These are phyloP conservation scores for Phalanger gymnotis DNA, from an alignment of 2,797 vertebrate species.

Conservation along the genomic window DNA sequence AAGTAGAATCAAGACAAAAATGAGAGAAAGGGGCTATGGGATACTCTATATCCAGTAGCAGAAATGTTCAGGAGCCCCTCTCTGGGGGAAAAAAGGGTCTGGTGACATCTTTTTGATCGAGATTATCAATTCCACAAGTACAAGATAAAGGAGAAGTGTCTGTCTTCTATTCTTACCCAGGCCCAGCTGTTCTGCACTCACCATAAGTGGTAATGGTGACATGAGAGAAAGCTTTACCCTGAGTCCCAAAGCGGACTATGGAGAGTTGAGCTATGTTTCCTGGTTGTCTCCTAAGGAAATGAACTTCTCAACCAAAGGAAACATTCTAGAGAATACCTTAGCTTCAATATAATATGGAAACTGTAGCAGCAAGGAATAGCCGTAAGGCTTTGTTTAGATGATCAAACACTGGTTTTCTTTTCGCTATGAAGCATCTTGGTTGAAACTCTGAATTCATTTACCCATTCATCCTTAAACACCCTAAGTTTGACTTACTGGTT, in stretches of 20 bases:
- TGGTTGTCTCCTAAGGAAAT: too few relatives aligned
- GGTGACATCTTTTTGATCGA: background rate
- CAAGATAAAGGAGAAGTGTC: background rate
- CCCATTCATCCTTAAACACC: slow-evolving; percentile 67
- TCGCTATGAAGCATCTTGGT: slow-evolving; percentile 59
- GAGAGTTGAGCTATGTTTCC: background rate
- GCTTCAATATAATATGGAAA: background rate
- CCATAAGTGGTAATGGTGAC: background rate
- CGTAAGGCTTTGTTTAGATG: background rate
- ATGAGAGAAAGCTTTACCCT: background rate
- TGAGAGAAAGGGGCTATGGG: background rate
- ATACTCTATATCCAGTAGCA: background rate
- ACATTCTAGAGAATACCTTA: background rate
- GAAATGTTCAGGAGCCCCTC: background rate
- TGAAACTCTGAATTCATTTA: slow-evolving; percentile 12
- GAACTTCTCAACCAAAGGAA: background rate
- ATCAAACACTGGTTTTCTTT: slow-evolving; percentile 31
- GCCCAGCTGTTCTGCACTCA: background rate
- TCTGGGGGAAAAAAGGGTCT: background rate
- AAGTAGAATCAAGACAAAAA: background rate
- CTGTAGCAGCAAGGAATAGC: fast-evolving
- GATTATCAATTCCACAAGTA: background rate
- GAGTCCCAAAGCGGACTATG: background rate
- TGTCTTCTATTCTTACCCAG: background rate
- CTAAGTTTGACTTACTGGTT: slow-evolving; percentile 63